phyloP scores from a whole-genome alignment of 2,888 invertebrate genomes.

The Pogonocherus hispidulus region DNA sequence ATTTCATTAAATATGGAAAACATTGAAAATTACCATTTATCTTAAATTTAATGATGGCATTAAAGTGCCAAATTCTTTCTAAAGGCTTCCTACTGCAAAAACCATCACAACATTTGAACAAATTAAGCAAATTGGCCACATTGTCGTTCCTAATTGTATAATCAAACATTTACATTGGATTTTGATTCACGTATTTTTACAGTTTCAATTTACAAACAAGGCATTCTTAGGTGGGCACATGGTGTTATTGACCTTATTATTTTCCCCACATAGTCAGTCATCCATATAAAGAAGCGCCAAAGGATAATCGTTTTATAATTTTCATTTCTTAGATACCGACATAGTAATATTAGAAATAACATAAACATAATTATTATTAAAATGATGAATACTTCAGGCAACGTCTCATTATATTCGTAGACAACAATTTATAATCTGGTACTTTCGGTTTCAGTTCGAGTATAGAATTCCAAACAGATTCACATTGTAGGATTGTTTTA shows the following conservation, averaged over 20 bases:
- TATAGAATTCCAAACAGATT: no score
- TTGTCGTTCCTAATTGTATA: background rate
- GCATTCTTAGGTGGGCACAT: conserved; percentile 8
- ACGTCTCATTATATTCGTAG: background rate
- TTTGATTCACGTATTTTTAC: conserved; percentile 21
- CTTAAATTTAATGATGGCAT: no score
- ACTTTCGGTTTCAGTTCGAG: background rate
- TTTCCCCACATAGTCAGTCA: background rate
- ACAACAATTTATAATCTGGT: background rate
- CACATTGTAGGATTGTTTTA: no score
- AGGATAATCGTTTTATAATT: background rate
- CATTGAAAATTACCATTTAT: no score
- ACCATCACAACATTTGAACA: background rate
- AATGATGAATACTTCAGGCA: background rate
- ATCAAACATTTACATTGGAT: conserved; percentile 7
- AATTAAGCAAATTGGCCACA: background rate
- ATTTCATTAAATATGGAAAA: no score
- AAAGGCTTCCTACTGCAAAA: no score
- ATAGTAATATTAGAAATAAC: background rate
- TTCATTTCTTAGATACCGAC: background rate
- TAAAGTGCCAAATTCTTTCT: no score
- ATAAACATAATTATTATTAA: background rate
- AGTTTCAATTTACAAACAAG: conserved; percentile 27
- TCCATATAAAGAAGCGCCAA: background rate
- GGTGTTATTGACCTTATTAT: conserved; percentile 17